Evolutionary conservation across 2,113 vertebrate genomes (phyloP).

Genomic region (Odobenus rosmarus): DNA sequence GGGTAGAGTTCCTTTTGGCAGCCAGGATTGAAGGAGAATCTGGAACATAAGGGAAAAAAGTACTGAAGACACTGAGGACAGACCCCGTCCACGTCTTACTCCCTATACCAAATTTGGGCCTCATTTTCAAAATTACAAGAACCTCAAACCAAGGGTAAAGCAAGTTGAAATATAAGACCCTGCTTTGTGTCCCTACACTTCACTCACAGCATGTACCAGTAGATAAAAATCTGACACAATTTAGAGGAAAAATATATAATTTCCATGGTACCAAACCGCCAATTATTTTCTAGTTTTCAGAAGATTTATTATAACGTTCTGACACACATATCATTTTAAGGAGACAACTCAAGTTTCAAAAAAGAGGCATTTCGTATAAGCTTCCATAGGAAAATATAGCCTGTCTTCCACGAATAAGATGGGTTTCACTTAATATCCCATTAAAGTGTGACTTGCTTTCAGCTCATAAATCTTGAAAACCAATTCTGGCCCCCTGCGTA

Average conservation of each 20-base stretch:
- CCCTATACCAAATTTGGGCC: background rate
- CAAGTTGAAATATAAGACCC: background rate
- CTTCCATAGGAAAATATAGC: background rate
- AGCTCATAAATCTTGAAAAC: conserved; percentile 69
- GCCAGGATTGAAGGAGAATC: background rate
- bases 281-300: conserved; percentile 26
- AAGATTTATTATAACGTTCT: conserved; percentile 19
- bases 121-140: background rate
- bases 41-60: background rate
- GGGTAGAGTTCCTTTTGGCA: background rate
- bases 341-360: conserved; percentile 55
- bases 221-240: conserved; percentile 39
- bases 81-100: rapidly evolving
- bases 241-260: background rate
- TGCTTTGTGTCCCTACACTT: background rate
- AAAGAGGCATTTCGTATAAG: background rate
- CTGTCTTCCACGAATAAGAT: background rate
- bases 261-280: background rate
- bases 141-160: background rate
- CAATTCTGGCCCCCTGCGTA: background rate
- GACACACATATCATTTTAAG: background rate
- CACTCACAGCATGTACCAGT: background rate
- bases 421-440: conserved; percentile 66
- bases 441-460: conserved; percentile 61
- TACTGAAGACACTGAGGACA: background rate